Evolutionary conservation across 2,888 invertebrate species (phyloP).

Genomic region (Trichogramma dendrolimi): DNA sequence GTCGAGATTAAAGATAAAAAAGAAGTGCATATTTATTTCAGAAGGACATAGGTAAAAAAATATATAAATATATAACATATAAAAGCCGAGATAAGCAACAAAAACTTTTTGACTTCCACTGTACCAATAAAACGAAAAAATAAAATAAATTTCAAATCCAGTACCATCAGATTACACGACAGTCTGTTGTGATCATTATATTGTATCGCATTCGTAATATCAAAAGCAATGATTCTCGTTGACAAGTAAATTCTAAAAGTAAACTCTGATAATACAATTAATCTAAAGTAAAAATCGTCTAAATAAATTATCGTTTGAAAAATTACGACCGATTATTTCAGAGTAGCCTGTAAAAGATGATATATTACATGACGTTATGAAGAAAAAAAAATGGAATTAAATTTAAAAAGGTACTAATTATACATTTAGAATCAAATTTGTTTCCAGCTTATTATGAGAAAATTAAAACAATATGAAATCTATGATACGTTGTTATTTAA

Average conservation of each 20-base stretch:
- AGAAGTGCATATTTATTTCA: no score
- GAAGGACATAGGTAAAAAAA: not conserved
- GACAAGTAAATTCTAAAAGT: constrained; percentile 14
- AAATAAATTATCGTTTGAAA: not conserved
- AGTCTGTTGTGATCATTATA: no score
- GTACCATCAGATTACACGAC: not conserved
- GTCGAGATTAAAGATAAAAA: no score
- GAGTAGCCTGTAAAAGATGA: constrained; percentile 4
- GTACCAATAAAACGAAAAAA: constrained; percentile 16
- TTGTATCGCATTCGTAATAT: not conserved
- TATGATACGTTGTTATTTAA: no score
- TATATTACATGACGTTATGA: no score
- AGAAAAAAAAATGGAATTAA: constrained; percentile 12
- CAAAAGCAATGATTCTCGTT: not conserved
- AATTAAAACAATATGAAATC: no score
- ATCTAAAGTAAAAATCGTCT: not conserved
- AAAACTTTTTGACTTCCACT: constrained; percentile 20
- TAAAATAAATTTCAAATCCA: not conserved
- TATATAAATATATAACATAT: constrained; percentile 15
- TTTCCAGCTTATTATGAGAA: no score
- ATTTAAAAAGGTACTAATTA: not conserved
- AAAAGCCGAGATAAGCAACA: constrained; percentile 12
- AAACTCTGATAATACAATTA: constrained; percentile 9
- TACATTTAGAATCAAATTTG: no score
- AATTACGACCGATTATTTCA: constrained; percentile 15